These are phyloP conservation scores for Amblyraja radiata DNA, from an alignment of 2,797 vertebrate species.

Conservation along the genomic window DNA sequence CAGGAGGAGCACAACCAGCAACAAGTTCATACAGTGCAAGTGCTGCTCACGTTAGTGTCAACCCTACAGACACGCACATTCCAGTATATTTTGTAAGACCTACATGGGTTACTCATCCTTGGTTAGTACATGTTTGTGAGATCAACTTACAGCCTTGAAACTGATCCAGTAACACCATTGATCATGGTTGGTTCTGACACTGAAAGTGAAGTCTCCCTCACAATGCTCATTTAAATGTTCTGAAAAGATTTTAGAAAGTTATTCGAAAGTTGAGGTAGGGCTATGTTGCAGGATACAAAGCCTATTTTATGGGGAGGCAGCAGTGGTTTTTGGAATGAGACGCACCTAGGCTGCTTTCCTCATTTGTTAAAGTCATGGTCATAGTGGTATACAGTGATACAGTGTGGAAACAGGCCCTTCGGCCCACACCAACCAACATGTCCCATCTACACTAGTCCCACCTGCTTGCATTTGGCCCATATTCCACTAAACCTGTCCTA, in stretches of 20 bases:
- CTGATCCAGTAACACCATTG: background rate
- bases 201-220: background rate
- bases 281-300: background rate
- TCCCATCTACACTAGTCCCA: no score
- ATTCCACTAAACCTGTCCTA: no score
- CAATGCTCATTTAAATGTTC: background rate
- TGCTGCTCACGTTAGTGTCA: background rate
- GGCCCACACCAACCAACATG: no score
- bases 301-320: background rate
- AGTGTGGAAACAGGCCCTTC: no score
- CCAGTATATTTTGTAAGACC: background rate
- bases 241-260: background rate
- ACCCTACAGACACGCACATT: background rate
- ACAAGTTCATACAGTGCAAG: background rate
- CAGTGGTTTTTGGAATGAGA: background rate
- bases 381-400: no score
- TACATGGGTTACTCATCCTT: background rate
- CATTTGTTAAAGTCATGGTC: background rate
- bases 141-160: background rate
- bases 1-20: background rate
- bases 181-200: background rate
- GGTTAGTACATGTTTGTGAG: background rate
- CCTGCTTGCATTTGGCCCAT: no score
- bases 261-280: background rate
- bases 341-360: background rate